These are phyloP conservation scores for Gavialis gangeticus DNA, from an alignment of 2,113 vertebrate genomes.

Conservation along the genomic window DNA sequence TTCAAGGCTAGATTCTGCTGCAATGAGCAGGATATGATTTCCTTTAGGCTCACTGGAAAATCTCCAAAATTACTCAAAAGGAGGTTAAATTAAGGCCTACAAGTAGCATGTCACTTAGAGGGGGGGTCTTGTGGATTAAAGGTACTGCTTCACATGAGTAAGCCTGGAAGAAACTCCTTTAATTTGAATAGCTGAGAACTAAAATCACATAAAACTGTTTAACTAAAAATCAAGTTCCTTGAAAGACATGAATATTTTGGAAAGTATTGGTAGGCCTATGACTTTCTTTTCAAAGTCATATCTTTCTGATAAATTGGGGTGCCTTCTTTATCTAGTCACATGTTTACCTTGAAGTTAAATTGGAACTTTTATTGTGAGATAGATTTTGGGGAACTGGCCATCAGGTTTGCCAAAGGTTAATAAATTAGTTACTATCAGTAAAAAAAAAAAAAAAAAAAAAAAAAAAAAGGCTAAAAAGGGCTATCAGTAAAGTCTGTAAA, in stretches of 20 bases:
- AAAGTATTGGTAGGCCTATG: not conserved
- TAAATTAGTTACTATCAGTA: no score
- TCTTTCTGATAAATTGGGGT: not conserved
- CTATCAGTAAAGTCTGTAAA: no score
- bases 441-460: no score
- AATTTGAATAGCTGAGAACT: not conserved
- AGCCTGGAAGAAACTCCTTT: not conserved
- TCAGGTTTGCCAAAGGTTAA: no score
- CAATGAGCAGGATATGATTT: not conserved
- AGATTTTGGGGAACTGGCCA: not conserved
- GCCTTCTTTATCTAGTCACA: not conserved
- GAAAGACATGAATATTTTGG: not conserved
- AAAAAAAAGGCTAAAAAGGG: no score
- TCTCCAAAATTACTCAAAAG: not conserved
- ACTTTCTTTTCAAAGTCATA: not conserved
- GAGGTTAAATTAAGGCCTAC: slow-evolving; percentile 14
- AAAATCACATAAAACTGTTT: not conserved
- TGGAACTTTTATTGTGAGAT: not conserved
- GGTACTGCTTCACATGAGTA: slow-evolving; percentile 18
- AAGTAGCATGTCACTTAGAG: slow-evolving; percentile 43
- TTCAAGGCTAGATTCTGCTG: slow-evolving; percentile 29
- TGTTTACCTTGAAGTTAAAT: not conserved
- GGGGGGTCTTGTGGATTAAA: slow-evolving; percentile 3
- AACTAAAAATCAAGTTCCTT: not conserved
- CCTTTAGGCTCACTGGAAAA: not conserved